Percentiles rank a stretch among this genome's conserved stretches.
Evolutionary conservation across 2,113 vertebrate species (phyloP).

Genomic region (Rhinoderma darwinii): DNA sequence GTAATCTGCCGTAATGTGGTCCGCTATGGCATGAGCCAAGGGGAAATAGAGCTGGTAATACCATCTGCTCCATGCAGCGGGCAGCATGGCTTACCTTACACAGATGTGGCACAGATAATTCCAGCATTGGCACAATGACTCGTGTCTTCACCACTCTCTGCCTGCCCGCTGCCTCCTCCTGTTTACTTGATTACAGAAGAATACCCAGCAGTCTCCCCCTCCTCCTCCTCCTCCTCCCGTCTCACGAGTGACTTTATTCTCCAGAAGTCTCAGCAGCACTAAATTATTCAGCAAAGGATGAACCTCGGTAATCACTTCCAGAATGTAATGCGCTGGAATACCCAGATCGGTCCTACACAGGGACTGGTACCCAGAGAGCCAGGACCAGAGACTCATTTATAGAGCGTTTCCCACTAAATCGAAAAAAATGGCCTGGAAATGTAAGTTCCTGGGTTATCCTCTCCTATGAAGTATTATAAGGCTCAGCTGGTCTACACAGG

Average conservation of each 20-base stretch:
- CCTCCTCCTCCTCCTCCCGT: neutral
- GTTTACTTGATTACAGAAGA: constrained; percentile 18
- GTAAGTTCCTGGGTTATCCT: too few species aligned
- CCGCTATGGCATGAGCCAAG: neutral
- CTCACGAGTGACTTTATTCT: constrained; percentile 34
- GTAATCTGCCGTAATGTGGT: neutral
- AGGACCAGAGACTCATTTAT: too few species aligned
- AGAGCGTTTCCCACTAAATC: too few species aligned
- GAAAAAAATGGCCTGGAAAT: too few species aligned
- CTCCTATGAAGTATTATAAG: too few species aligned
- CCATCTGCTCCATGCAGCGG: neutral
- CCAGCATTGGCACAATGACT: constrained; percentile 28
- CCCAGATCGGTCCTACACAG: too few species aligned
- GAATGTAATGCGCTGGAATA: neutral
- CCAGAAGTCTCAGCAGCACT: neutral
- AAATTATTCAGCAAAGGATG: neutral
- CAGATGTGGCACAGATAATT: constrained; percentile 11
- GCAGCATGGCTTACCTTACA: constrained; percentile 28
- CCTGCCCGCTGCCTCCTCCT: constrained; percentile 22
- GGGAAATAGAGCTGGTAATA: neutral
- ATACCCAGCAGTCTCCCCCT: constrained; percentile 26
- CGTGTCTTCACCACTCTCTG: constrained; percentile 33
- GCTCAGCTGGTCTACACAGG: too few species aligned
- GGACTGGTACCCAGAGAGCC: too few species aligned
- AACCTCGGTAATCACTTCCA: neutral